These are phyloP conservation scores for Dicyrtoma fusca DNA, from an alignment of 2,888 invertebrate genomes.

Conservation along the genomic window DNA sequence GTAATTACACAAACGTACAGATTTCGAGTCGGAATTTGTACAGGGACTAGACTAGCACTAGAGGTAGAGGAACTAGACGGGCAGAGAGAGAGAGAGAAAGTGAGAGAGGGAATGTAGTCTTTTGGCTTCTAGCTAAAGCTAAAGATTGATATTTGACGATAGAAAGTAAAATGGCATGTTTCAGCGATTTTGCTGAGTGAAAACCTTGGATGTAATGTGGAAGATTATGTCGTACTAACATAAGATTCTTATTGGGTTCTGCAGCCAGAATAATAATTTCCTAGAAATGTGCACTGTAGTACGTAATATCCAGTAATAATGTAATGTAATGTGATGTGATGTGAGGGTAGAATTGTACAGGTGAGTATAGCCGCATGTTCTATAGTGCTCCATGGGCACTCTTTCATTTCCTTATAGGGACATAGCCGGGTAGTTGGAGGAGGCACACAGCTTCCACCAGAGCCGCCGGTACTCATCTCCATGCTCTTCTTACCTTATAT, in stretches of 20 bases:
- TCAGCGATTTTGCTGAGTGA: conserved; percentile 8
- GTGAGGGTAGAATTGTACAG: conserved; percentile 1
- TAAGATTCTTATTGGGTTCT: conserved; percentile 15
- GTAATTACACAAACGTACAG: background rate
- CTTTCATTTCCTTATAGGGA: no score
- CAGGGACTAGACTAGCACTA: no score
- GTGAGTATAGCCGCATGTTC: background rate
- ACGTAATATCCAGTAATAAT: background rate
- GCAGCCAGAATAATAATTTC: conserved; percentile 24
- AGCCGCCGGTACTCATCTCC: no score
- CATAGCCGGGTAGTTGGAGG: no score
- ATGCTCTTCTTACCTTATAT: no score
- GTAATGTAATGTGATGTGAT: conserved; percentile 10
- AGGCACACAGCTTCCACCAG: background rate
- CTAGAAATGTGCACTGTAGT: background rate
- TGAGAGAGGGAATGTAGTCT: background rate
- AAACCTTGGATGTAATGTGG: background rate
- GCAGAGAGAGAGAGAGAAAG: background rate
- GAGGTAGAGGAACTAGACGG: background rate
- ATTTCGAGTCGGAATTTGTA: background rate
- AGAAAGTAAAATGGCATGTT: conserved; percentile 13
- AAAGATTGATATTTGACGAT: background rate
- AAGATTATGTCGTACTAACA: conserved; percentile 1
- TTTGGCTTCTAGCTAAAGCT: no score
- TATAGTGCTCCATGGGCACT: no score